Conservation (phyloP, 1,140 invertebrate genomes). For the Drosophila parvula region DNA sequence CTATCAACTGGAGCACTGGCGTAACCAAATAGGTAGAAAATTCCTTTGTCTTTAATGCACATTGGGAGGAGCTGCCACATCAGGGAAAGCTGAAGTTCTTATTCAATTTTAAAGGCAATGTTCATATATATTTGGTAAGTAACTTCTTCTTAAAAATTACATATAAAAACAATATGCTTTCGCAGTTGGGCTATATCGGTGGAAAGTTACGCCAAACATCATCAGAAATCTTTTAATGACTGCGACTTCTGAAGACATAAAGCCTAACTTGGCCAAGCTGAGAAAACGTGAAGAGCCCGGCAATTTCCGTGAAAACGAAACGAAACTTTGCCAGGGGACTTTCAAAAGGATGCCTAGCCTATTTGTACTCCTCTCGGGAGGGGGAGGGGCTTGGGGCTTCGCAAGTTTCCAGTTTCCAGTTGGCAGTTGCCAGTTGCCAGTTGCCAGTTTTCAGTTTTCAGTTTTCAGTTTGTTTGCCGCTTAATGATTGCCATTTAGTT, state of each 20-base stretch:
- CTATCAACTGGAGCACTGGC: constrained; percentile 22
- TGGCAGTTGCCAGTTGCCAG: neutral
- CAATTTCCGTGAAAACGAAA: constrained; percentile 12
- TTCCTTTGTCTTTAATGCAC: constrained; percentile 39
- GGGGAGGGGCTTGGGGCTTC: no score
- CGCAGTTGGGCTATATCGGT: no score
- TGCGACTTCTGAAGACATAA: constrained; percentile 4
- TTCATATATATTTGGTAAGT: neutral
- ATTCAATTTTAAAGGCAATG: neutral
- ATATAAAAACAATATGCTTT: no score
- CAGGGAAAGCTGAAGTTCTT: neutral
- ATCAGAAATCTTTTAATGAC: constrained; percentile 12
- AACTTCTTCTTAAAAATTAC: no score
- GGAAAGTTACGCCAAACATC: no score
- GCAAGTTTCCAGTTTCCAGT: constrained; percentile 2
- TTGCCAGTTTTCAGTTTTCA: constrained; percentile 1
- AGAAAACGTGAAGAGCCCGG: neutral
- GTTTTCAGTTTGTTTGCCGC: constrained; percentile 44
- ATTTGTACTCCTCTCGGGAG: constrained; percentile 4
- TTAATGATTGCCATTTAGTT: constrained; percentile 57
- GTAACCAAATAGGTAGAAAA: constrained; percentile 32
- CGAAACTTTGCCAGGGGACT: constrained; percentile 13
- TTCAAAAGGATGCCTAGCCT: constrained; percentile 12
- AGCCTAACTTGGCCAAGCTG: neutral
- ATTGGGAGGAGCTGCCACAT: constrained; percentile 19